A percentile compares a stretch with the other conserved stretches of the same genome.
Conservation (phyloP, 2,113 vertebrate species). For the Sigmodon hispidus region DNA sequence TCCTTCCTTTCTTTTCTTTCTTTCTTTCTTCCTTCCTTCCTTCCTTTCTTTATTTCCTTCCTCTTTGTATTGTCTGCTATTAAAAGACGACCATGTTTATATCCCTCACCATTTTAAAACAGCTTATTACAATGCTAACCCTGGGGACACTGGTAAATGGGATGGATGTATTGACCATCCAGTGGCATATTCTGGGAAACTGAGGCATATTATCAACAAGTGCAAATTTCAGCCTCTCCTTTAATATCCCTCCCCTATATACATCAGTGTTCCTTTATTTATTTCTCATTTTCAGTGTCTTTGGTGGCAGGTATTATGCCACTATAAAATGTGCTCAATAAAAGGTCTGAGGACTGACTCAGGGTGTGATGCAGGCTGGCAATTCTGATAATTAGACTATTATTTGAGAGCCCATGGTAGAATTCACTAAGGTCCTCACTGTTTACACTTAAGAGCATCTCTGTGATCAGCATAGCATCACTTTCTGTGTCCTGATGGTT, state of each 20-base stretch:
- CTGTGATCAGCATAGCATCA: not conserved
- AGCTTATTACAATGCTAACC: not conserved
- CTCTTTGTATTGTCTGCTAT: not conserved
- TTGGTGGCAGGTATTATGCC: not conserved
- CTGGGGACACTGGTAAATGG: not conserved
- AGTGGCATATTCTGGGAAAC: conserved; percentile 27
- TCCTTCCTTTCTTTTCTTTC: rapidly evolving
- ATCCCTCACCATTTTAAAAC: not conserved
- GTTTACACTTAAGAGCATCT: not conserved
- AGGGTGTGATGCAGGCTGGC: not conserved
- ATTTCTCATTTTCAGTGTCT: not conserved
- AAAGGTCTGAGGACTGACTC: not conserved
- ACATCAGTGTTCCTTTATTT: not conserved
- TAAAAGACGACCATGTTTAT: not conserved
- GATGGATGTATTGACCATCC: conserved; percentile 42
- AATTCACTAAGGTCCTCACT: not conserved
- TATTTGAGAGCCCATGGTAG: not conserved
- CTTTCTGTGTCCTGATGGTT: not conserved
- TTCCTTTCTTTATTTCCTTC: not conserved
- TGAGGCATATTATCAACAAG: not conserved
- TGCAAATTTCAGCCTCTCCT: conserved; percentile 8
- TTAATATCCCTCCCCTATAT: not conserved
- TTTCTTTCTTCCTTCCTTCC: rapidly evolving
- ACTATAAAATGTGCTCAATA: not conserved
- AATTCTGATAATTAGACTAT: not conserved